phyloP scores from a whole-genome alignment of 2,888 invertebrate genomes.

The Parasteatoda lunata region DNA sequence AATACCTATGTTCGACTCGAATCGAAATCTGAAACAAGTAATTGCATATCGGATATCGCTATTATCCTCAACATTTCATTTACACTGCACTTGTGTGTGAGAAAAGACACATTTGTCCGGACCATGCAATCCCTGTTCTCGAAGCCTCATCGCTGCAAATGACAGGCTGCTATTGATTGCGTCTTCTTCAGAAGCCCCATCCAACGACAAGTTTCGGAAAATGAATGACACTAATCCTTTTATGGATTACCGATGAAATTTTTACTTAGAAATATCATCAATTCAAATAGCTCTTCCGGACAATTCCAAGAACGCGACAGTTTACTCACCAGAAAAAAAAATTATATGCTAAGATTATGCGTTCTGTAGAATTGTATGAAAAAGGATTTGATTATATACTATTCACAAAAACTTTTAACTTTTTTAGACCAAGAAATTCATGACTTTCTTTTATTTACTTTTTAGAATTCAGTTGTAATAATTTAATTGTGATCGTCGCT shows the following conservation, averaged over 20 bases:
- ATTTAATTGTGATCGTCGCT: no score
- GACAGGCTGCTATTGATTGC: conserved; percentile 43
- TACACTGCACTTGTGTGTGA: conserved; percentile 36
- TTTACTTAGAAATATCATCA: conserved; percentile 42
- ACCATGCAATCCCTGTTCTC: conserved; percentile 18
- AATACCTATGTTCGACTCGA: background rate
- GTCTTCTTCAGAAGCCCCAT: conserved; percentile 50
- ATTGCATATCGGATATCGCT: conserved; percentile 35
- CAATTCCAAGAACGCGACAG: background rate
- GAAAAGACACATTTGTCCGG: conserved; percentile 19
- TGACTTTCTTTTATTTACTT: no score
- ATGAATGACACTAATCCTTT: conserved; percentile 63
- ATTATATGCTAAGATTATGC: no score
- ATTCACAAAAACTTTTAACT: no score
- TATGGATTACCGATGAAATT: conserved; percentile 57
- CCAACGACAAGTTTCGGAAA: conserved; percentile 27
- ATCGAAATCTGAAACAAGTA: conserved; percentile 6
- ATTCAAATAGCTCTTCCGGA: background rate
- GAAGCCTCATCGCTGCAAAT: conserved; percentile 57
- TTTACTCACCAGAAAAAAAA: no score
- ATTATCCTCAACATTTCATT: conserved; percentile 20
- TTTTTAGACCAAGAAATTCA: no score
- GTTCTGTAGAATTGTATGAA: no score
- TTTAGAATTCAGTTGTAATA: no score
- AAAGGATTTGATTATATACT: no score